Evolutionary conservation across 2,113 vertebrate genomes (phyloP), one percentile per base, ranked within the genome.

Genomic region (Ancistrus triradiatus): DNA sequence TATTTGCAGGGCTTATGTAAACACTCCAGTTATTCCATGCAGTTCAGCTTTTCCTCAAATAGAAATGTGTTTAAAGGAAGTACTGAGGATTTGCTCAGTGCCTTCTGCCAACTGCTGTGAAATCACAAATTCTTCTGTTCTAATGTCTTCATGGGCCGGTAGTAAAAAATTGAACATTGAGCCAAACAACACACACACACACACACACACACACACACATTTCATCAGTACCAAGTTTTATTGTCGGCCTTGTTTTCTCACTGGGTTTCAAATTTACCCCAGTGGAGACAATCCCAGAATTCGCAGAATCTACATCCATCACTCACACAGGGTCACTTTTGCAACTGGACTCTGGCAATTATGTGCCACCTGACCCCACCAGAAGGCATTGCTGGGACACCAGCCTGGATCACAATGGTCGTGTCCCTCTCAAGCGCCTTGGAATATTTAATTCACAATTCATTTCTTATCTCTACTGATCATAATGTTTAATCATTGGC

Each of bases 1-100:
- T 77, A 55, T 61, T 74, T 72, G 27, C 72, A 18, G 52, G 55
- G 24, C 25, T 64, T 72, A 66, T 63, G 69, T 71, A 65, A 74
- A 74, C 75, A 72, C 28, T 24, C 40, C 1, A 58, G 66, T 66
- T 74, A 69, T 66, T 77, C 33, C 61, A 66, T 43, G 65, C 42
- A 25, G 7, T 37, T 65, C 38, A n/a, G 46, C 24, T 49, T 58
- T 69, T 72, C 72, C 72, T 66, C 68, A 72, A 63, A 74, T 77
- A 69, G 59, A 61, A 64, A 44, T 50, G 52, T 33, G 18, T 50
- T 46, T 22, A 38, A 37, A 49, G 58, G 61, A 69, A 40, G 18
- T 22, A 35, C 25, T 17, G 19, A 35, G 40, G 55, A 53, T 72
- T 57, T 24, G 52, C 59, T 38, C 18, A 18, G 44, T 49, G 44